Evolutionary conservation across 2,113 vertebrate species (phyloP).

Genomic region (Fulmarus glacialis): DNA sequence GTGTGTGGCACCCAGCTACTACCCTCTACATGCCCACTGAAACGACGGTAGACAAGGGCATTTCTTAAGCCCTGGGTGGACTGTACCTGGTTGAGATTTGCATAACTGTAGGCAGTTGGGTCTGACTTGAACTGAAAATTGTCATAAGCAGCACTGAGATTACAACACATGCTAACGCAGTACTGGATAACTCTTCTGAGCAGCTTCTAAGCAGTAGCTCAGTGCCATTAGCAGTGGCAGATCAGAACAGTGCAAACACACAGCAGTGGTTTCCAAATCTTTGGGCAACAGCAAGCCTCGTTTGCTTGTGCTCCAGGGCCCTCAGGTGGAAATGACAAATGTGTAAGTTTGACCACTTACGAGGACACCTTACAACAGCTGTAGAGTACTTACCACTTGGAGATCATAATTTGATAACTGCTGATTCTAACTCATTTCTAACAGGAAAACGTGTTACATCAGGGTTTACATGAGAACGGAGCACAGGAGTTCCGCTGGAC

Average conservation of each 20-base stretch:
- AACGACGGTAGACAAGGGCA: background rate
- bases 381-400: background rate
- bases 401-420: background rate
- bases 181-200: background rate
- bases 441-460: background rate
- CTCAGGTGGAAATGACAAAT: background rate
- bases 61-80: background rate
- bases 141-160: background rate
- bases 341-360: background rate
- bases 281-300: background rate
- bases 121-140: background rate
- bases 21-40: background rate
- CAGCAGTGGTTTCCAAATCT: background rate
- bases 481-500: background rate
- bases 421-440: background rate
- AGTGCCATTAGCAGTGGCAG: background rate
- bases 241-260: background rate
- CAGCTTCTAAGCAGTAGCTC: background rate
- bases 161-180: background rate
- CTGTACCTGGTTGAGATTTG: background rate
- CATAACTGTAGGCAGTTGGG: background rate
- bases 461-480: background rate
- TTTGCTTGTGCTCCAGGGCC: background rate
- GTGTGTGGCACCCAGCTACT: background rate
- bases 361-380: background rate